Percentiles rank a stretch among this genome's conserved stretches.
phyloP scores from a whole-genome alignment of 1,140 invertebrate species.

The Goniozus legneri region DNA sequence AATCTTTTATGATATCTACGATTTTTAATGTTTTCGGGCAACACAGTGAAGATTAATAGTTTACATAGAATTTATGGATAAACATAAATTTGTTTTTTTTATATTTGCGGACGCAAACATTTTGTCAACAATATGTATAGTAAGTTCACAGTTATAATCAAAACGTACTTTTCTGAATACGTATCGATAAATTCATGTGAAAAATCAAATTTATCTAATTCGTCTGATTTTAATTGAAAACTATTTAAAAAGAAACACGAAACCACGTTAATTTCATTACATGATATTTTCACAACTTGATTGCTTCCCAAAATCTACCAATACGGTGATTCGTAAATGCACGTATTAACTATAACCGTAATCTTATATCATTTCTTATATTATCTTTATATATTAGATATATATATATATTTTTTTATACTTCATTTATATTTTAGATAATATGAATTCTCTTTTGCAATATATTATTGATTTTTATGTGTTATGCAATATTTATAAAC shows the following conservation, averaged over 20 bases:
- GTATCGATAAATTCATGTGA: no score
- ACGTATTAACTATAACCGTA: no score
- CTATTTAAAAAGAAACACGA: no score
- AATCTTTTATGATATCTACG: constrained; percentile 10
- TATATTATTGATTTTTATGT: constrained; percentile 40
- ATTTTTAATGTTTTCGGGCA: constrained; percentile 26
- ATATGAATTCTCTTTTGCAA: constrained; percentile 42
- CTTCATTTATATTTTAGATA: constrained; percentile 29
- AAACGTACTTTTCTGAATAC: no score
- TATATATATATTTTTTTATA: constrained; percentile 24
- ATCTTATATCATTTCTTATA: constrained; percentile 30
- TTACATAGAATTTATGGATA: constrained; percentile 39
- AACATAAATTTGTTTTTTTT: constrained; percentile 33
- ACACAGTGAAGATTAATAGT: constrained; percentile 35
- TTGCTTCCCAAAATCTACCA: no score
- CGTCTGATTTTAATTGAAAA: no score
- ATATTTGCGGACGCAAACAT: constrained; percentile 47
- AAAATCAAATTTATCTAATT: no score
- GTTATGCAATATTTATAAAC: constrained; percentile 50
- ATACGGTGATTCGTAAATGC: no score
- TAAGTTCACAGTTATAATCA: no score
- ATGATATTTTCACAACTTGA: no score
- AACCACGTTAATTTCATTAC: no score
- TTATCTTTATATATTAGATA: constrained; percentile 6
- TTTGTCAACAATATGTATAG: constrained; percentile 46